These are phyloP conservation scores for Myodes glareolus DNA, from an alignment of 2,113 vertebrate species.

Conservation along the genomic window DNA sequence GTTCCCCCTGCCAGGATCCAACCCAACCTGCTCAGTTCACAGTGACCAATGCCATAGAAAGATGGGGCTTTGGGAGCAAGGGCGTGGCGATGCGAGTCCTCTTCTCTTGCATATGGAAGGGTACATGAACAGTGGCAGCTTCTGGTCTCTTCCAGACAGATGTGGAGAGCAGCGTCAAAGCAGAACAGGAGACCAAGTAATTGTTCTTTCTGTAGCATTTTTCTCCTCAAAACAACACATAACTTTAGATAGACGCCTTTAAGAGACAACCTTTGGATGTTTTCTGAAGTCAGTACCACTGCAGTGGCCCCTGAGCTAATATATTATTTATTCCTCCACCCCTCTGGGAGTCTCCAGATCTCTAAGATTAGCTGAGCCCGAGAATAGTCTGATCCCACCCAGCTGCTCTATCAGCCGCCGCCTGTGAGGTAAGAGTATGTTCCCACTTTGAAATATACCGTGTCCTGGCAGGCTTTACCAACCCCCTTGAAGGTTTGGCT, in stretches of 20 bases:
- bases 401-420: constrained; percentile 38
- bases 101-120: neutral
- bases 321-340: constrained; percentile 45
- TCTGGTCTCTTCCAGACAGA: neutral
- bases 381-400: constrained; percentile 59
- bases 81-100: neutral
- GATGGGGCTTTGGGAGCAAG: neutral
- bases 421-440: constrained; percentile 37
- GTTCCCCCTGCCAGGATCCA: constrained; percentile 54
- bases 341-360: constrained; percentile 71
- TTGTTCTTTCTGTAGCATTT: neutral
- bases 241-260: constrained; percentile 17
- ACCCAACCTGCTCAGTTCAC: neutral
- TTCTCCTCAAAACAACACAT: neutral
- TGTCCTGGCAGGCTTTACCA: constrained; percentile 14
- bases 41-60: neutral
- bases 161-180: neutral
- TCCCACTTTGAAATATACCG: neutral
- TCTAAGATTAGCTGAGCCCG: constrained; percentile 69
- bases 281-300: constrained; percentile 37
- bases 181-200: neutral
- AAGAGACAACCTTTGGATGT: constrained; percentile 56
- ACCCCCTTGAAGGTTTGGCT: constrained; percentile 5
- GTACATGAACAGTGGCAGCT: neutral
- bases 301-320: constrained; percentile 50